A percentile compares a stretch with the other conserved stretches of the same genome.
These are phyloP conservation scores for Lepidurus packardi DNA, from an alignment of 1,140 invertebrate species.

Conservation along the genomic window DNA sequence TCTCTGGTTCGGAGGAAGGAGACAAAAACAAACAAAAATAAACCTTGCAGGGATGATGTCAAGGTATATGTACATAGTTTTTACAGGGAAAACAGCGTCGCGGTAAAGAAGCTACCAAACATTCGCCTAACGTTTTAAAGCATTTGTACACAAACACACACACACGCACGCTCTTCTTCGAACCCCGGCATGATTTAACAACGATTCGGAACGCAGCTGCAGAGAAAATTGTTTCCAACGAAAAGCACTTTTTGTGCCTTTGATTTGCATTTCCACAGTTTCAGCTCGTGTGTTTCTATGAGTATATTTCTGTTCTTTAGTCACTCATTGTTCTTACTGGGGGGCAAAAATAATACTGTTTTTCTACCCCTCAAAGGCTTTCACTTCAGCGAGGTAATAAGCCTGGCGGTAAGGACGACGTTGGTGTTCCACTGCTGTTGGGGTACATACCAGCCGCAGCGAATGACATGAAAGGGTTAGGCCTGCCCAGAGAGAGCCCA, in stretches of 20 bases:
- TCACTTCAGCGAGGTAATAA: constrained; percentile 10
- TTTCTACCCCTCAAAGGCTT: not conserved
- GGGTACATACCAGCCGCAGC: not conserved
- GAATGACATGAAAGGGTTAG: constrained; percentile 8
- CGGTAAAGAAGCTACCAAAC: constrained; percentile 1
- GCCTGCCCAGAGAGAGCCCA: not conserved
- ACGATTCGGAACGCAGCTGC: no score
- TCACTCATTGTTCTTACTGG: no score
- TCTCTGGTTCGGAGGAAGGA: not conserved
- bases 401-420: constrained; percentile 16
- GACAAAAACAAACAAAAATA: not conserved
- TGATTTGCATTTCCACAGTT: no score
- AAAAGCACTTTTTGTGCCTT: no score
- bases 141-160: not conserved
- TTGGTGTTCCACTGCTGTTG: not conserved
- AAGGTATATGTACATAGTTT: not conserved
- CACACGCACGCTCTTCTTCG: not conserved
- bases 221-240: no score
- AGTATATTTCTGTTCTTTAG: no score
- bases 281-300: no score
- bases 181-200: not conserved
- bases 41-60: constrained; percentile 6
- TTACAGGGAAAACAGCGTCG: not conserved
- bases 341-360: no score
- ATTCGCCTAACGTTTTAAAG: not conserved